Conservation (phyloP, 2,113 vertebrate genomes). For the Trogon melanurus region DNA sequence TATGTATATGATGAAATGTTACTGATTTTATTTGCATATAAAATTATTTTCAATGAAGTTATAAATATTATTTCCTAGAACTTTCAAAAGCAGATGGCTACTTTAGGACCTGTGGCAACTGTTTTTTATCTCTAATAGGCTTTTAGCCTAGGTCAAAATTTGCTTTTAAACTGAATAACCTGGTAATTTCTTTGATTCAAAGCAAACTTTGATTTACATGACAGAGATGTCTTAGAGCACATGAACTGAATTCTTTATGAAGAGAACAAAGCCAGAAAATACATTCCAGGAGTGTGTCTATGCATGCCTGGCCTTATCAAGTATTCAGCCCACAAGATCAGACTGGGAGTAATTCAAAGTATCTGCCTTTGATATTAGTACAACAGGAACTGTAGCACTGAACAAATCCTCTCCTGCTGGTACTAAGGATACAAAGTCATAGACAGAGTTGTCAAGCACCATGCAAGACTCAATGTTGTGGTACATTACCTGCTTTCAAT, state of each 20-base stretch:
- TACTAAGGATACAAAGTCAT: background rate
- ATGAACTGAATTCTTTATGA: background rate
- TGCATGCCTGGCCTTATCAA: background rate
- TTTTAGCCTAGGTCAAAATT: background rate
- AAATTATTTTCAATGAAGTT: background rate
- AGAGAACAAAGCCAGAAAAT: background rate
- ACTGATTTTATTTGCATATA: background rate
- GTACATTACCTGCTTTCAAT: background rate
- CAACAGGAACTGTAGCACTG: background rate
- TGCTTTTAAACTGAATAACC: background rate
- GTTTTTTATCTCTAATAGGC: background rate
- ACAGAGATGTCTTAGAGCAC: background rate
- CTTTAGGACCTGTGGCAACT: background rate
- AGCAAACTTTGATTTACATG: background rate
- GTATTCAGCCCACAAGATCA: background rate
- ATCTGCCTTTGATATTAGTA: background rate
- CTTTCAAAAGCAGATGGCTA: background rate
- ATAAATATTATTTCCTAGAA: background rate
- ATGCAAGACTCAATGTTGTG: accelerated
- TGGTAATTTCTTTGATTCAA: background rate
- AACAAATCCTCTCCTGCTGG: background rate
- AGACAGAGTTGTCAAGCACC: too few relatives aligned
- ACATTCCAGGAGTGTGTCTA: background rate
- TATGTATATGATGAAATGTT: background rate
- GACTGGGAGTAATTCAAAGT: background rate